Evolutionary conservation across 1,140 invertebrate species (phyloP).

Genomic region (Scaptomyza hsui): DNA sequence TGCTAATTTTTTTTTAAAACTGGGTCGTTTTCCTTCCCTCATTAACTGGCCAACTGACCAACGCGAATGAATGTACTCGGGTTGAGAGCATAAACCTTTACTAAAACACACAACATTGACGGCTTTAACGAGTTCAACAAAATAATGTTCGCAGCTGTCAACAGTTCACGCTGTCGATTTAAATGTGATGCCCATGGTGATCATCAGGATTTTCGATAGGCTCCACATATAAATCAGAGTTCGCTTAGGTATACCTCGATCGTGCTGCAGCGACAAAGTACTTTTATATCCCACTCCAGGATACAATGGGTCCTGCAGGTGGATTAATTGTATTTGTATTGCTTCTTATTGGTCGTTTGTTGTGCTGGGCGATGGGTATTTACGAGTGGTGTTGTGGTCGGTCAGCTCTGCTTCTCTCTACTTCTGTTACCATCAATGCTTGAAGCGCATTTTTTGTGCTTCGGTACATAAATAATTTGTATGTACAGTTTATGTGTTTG

Average conservation of each 20-base stretch:
- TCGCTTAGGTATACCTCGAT: not conserved
- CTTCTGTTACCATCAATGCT: constrained; percentile 10
- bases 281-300: not conserved
- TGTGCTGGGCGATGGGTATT: constrained; percentile 10
- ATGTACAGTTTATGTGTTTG: not conserved
- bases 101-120: constrained; percentile 50
- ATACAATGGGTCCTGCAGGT: constrained; percentile 25
- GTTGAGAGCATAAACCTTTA: not conserved
- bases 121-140: constrained; percentile 50
- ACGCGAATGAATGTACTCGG: constrained; percentile 1
- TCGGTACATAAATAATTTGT: not conserved
- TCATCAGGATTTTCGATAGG: not conserved
- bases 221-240: not conserved
- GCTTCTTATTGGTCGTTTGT: constrained; percentile 45
- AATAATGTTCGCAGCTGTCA: not conserved
- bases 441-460: not conserved
- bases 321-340: constrained; percentile 73
- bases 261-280: not conserved
- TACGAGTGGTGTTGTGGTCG: constrained; percentile 22
- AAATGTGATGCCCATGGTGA: not conserved
- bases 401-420: constrained; percentile 16
- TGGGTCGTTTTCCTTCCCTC: constrained; percentile 1
- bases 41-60: constrained; percentile 15
- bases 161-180: not conserved
- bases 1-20: constrained; percentile 35